Evolutionary conservation across 2,888 invertebrate species (phyloP), one percentile per base, ranked within the genome.

Genomic region (Lithophane ornitopus): DNA sequence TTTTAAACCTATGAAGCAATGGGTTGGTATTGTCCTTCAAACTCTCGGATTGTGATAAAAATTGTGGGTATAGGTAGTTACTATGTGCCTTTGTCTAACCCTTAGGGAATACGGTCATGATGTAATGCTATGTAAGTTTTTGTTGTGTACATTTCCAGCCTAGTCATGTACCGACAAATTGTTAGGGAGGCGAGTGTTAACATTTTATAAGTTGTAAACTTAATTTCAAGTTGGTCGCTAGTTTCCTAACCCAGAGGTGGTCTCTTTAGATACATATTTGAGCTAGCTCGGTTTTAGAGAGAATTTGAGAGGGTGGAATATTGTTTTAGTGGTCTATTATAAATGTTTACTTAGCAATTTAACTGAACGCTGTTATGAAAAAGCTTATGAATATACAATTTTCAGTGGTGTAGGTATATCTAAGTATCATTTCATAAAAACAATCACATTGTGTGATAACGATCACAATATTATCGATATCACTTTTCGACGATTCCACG

Each of bases 181-280:
- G 76, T 73, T 75, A 56, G 8, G 58, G 77, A 74, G 68, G 72
- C 70, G 41, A 66, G 58, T 46, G 59, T 70, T 68, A 82, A 81
- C 71, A 84, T 82, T 84, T 85, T 81, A 70, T 76, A 79, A 79
- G 76, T 80, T 86, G 73, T 74, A 66, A 85, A 85, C 79, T 76
- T 80, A 78, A 81, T 79, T 78, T 63, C 7, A 76, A 87, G 74
- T 86, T 77, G 4, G n/a, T 16, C 12, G n/a, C 62, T 80, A 72
- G 70, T 52, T 76, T 69, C 56, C 16, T 46, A 74, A 70, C 67
- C 67, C 65, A 28, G 34, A 14, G 61, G 61, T 71, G 56, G 34
- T 65, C 68, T 73, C 41, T 68, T 44, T n/a, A 49, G 70, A n/a
- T 70, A 85, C 73, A 73, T 68, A 82, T 72, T 78, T 58, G 49